phyloP scores from a whole-genome alignment of 2,797 vertebrate genomes.

The Loris lydekkerianus region DNA sequence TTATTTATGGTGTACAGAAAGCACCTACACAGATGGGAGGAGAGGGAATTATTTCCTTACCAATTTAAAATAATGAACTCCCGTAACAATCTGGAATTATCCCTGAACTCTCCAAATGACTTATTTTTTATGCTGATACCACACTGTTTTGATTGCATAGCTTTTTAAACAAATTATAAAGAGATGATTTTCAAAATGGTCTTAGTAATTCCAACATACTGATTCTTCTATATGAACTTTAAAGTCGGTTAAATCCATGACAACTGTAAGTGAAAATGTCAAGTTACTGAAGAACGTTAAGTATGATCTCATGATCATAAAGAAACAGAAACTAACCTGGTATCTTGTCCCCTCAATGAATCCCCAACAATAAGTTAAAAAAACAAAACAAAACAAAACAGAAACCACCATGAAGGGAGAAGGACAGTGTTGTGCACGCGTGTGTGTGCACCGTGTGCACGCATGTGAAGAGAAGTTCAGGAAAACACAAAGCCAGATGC shows the following conservation, averaged over 20 bases:
- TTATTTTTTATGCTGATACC: neutral
- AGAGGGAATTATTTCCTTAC: slow-evolving; percentile 6
- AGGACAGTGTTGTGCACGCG: neutral
- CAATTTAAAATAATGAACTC: slow-evolving; percentile 17
- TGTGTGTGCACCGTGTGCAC: neutral
- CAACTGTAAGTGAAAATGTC: neutral
- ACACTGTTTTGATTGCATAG: slow-evolving; percentile 32
- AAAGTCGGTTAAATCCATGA: neutral
- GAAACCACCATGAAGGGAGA: too few relatives aligned
- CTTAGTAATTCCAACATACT: neutral
- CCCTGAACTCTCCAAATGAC: neutral
- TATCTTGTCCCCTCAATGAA: too few relatives aligned
- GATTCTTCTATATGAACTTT: neutral
- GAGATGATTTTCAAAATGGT: slow-evolving; percentile 21
- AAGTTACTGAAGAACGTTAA: neutral
- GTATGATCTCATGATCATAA: neutral
- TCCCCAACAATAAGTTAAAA: too few relatives aligned
- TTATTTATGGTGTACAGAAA: neutral
- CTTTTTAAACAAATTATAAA: slow-evolving; percentile 27
- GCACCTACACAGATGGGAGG: neutral
- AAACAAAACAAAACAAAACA: too few relatives aligned
- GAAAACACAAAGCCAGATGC: neutral
- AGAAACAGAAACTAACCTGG: neutral
- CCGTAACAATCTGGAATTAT: neutral
- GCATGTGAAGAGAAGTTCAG: neutral